phyloP scores from a whole-genome alignment of 2,888 invertebrate species.

The Epinotia brunnichana region DNA sequence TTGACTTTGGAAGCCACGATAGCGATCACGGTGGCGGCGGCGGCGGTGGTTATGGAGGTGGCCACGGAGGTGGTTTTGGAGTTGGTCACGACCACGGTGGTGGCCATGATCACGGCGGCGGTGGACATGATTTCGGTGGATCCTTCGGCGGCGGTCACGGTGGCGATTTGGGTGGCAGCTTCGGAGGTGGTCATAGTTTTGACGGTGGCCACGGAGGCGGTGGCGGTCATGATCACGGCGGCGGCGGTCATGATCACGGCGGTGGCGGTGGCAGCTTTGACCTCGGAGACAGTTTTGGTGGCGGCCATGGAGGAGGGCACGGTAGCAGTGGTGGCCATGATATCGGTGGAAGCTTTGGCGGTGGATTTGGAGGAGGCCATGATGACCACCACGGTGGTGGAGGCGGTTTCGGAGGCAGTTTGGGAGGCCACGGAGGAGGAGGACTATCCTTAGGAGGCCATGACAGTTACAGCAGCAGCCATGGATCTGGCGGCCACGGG shows the following conservation, averaged over 20 bases:
- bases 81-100: constrained; percentile 47
- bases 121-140: constrained; percentile 46
- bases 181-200: constrained; percentile 25
- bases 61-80: constrained; percentile 48
- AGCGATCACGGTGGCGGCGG: constrained; percentile 53
- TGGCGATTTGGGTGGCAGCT: constrained; percentile 44
- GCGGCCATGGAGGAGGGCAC: constrained; percentile 50
- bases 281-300: constrained; percentile 43
- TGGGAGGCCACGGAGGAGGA: constrained; percentile 44
- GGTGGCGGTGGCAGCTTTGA: constrained; percentile 39
- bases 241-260: constrained; percentile 44
- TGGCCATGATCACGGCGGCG: constrained; percentile 46
- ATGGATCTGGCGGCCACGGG: constrained; percentile 45
- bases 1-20: constrained; percentile 56
- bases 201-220: constrained; percentile 43
- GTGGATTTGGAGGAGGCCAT: constrained; percentile 49
- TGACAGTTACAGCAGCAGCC: constrained; percentile 51
- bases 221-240: constrained; percentile 20
- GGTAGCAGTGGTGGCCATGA: constrained; percentile 48
- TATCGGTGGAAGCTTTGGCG: constrained; percentile 47
- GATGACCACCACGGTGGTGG: constrained; percentile 47
- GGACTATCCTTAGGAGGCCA: constrained; percentile 50
- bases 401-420: constrained; percentile 25
- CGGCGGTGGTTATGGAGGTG: constrained; percentile 49
- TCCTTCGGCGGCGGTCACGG: constrained; percentile 44